Conservation (phyloP, 2,888 invertebrate species). For the Himalopsyche kuldschensis region DNA sequence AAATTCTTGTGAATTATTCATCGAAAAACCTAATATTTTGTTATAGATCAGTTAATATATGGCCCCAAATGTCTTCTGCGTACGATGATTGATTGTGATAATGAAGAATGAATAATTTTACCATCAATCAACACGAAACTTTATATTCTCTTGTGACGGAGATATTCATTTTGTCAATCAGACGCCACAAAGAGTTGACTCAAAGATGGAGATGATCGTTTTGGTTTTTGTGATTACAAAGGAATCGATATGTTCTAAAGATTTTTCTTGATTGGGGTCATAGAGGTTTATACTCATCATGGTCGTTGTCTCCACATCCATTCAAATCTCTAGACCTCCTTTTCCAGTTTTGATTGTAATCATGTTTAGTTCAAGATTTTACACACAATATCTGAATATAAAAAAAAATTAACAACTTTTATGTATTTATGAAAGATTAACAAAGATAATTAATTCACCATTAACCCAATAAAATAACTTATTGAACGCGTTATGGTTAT, state of each 20-base stretch:
- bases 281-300: not conserved
- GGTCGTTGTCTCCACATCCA: too few relatives aligned
- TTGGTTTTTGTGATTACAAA: not conserved
- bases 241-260: not conserved
- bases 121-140: conserved; percentile 27
- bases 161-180: not conserved
- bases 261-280: not conserved
- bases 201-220: not conserved
- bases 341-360: too few relatives aligned
- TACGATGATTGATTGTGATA: conserved; percentile 36
- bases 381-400: too few relatives aligned
- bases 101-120: conserved; percentile 36
- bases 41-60: conserved; percentile 22
- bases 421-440: too few relatives aligned
- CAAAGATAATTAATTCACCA: too few relatives aligned
- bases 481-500: too few relatives aligned
- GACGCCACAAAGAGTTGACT: not conserved
- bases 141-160: not conserved
- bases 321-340: too few relatives aligned
- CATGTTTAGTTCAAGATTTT: too few relatives aligned
- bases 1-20: too few relatives aligned
- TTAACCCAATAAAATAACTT: too few relatives aligned
- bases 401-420: too few relatives aligned
- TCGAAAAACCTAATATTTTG: not conserved
- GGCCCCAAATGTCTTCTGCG: conserved; percentile 34